Base-by-base conservation (phyloP, 2,113 vertebrate genomes). In the Noctilio leporinus region DNA sequence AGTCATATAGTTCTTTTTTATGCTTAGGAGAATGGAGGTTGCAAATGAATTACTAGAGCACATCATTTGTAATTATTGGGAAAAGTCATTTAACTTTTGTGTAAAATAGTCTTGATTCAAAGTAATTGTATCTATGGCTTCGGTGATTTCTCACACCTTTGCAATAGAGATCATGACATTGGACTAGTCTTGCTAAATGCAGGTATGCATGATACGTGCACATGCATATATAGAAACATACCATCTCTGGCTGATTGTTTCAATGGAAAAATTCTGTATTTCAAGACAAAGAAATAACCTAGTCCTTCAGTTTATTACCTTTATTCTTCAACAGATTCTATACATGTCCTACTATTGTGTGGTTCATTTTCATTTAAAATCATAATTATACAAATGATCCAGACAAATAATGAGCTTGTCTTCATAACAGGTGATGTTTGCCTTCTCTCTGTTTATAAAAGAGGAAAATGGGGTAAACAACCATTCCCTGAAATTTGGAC, bases 341-440 rank as follows among this genome's bases (percentile, higher is more conserved):
- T 53, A n/a, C 55, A 5, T 19, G 24, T 0, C 2, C 10, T 76
- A 65, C 38, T 86, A 93, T 14, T 53, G 10, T 11, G 8, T 4
- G 0, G 16, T 90, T 92, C 70, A 62, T 89, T 85, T 96, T 89
- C 40, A 75, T 75, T 95, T 94, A 77, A 51, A 92, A 77, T 92
- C 49, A 38, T 43, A 96, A 82, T 81, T 96, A 96, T 93, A 93
- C 45, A n/a, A 93, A 97, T 93, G 81, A 90, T 83, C 51, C 47
- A 94, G 93, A 77, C 51, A 94, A 94, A 95, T 96, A 97, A 97
- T 97, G 97, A 93, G 84, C 80, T 59, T 95, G 15, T 10, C 69
- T 94, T 98, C 96, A 96, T 81, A 76, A 86, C 69, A 53, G 30
- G 19, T 72, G 35, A 70, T 59, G 55, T 64, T 94, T 62, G 47